These are phyloP conservation scores for Jacana jacana DNA, from an alignment of 2,113 vertebrate species.

Conservation along the genomic window DNA sequence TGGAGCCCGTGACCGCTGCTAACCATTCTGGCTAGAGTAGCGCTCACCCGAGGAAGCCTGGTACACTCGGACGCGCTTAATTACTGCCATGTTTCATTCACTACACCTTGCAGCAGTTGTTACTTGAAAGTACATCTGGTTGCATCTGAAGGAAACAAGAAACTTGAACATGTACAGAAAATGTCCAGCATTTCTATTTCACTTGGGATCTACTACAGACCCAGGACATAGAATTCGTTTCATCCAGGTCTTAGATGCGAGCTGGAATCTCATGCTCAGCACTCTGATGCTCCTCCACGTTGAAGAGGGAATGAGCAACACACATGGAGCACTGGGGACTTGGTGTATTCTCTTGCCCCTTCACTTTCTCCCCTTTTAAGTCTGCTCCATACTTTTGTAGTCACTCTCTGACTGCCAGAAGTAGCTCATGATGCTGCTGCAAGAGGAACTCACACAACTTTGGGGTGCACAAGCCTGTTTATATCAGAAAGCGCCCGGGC, in stretches of 20 bases:
- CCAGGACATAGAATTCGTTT: not conserved
- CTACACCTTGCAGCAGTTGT: not conserved
- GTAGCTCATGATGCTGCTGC: not conserved
- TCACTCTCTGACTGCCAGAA: not conserved
- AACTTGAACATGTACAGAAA: not conserved
- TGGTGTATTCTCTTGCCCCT: not conserved
- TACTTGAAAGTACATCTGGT: not conserved
- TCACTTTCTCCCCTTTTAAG: not conserved
- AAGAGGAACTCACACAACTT: fast-evolving
- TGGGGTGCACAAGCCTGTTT: not conserved
- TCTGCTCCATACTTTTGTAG: not conserved
- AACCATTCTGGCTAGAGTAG: not conserved
- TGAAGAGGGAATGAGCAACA: not conserved
- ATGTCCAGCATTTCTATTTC: not conserved
- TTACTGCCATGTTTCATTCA: not conserved
- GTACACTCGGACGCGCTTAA: not conserved
- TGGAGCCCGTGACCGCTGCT: not conserved
- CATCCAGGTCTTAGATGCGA: not conserved
- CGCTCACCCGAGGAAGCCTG: not conserved
- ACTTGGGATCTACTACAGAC: not conserved
- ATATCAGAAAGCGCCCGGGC: fast-evolving
- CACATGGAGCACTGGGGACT: fast-evolving
- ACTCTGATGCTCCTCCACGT: not conserved
- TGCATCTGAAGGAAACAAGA: not conserved
- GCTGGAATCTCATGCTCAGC: not conserved